Percentiles rank a stretch among this genome's conserved stretches.
Evolutionary conservation across 1,140 invertebrate genomes (phyloP).

Genomic region (Drosophila hydei): DNA sequence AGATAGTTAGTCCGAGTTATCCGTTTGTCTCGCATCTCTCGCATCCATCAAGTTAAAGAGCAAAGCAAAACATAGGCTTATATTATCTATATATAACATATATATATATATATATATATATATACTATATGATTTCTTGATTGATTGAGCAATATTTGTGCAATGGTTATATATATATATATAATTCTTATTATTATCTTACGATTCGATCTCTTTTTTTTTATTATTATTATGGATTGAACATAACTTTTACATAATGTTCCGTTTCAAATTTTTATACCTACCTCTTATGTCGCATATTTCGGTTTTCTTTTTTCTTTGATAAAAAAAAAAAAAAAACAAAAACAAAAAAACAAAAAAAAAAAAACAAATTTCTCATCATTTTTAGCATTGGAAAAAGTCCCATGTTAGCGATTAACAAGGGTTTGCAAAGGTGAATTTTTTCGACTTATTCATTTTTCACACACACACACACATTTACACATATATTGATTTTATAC

Average conservation of each 20-base stretch:
- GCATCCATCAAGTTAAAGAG: neutral
- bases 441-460: constrained; percentile 70
- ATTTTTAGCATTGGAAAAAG: constrained; percentile 86
- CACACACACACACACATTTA: constrained; percentile 32
- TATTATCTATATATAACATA: neutral
- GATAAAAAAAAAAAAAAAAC: constrained; percentile 7
- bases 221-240: constrained; percentile 36
- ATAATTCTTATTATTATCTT: constrained; percentile 13
- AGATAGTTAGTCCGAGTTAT: too few species aligned
- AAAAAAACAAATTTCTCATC: constrained; percentile 59
- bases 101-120: neutral
- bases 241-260: constrained; percentile 43
- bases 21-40: too few species aligned
- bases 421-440: constrained; percentile 92
- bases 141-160: constrained; percentile 15
- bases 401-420: constrained; percentile 93
- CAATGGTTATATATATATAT: constrained; percentile 34
- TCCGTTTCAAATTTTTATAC: constrained; percentile 46
- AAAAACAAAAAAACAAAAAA: neutral
- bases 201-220: neutral
- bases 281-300: constrained; percentile 57
- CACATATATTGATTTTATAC: constrained; percentile 38
- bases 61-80: neutral
- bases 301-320: constrained; percentile 65
- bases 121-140: neutral